phyloP scores from a whole-genome alignment of 1,140 invertebrate genomes.

The Drosophila parvula region DNA sequence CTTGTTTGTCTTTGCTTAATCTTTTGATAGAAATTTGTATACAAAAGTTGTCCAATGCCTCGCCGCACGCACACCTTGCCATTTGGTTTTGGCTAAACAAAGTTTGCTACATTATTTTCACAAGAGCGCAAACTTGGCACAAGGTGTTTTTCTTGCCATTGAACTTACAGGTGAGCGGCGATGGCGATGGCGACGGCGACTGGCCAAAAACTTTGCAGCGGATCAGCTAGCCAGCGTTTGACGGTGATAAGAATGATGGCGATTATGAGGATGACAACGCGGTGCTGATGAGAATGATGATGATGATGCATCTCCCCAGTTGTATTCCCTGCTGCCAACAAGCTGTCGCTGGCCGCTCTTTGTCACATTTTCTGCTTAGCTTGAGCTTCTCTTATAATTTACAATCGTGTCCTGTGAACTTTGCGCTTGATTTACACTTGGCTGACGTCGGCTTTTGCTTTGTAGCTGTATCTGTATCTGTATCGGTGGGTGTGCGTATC shows the following conservation, averaged over 20 bases:
- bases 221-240: slow-evolving; percentile 51
- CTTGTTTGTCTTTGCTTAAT: slow-evolving; percentile 81
- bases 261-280: slow-evolving; percentile 19
- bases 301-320: slow-evolving; percentile 28
- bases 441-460: slow-evolving; percentile 73
- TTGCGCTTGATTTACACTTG: slow-evolving; percentile 77
- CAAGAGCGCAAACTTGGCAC: slow-evolving; percentile 64
- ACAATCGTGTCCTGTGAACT: slow-evolving; percentile 72
- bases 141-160: slow-evolving; percentile 72
- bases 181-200: slow-evolving; percentile 25
- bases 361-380: slow-evolving; percentile 66
- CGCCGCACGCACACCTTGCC: slow-evolving; percentile 15
- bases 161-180: slow-evolving; percentile 53
- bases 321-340: slow-evolving; percentile 1
- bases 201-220: slow-evolving; percentile 52
- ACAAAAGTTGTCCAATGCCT: slow-evolving; percentile 60
- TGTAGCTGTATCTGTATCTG: slow-evolving; percentile 25
- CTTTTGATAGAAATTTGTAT: slow-evolving; percentile 83
- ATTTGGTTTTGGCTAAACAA: slow-evolving; percentile 54
- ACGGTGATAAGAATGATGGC: slow-evolving; percentile 16
- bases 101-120: slow-evolving; percentile 76
- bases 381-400: slow-evolving; percentile 71
- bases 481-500: slow-evolving; percentile 6
- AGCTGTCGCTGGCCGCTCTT: slow-evolving; percentile 29
- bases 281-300: slow-evolving; percentile 24